Evolutionary conservation across 1,140 invertebrate genomes (phyloP), one percentile per base, ranked within the genome.

Genomic region (Trinorchestia longiramus): DNA sequence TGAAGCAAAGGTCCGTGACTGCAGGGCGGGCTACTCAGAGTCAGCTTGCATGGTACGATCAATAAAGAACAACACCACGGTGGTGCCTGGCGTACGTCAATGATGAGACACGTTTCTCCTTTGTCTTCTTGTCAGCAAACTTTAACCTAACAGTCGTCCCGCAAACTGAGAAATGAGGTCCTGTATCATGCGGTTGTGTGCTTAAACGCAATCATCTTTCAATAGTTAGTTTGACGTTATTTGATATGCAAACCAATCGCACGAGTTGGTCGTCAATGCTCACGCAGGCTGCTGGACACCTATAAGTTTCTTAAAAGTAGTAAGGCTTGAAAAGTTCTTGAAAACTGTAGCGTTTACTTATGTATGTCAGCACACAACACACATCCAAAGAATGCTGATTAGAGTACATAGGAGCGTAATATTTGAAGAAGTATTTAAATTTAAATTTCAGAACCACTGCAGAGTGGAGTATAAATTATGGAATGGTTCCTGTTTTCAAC

Each of bases 71-170:
- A 42, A 4, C 88, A 42, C n/a, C 88, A 90, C 62, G 36, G 62
- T 77, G 62, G 88, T 42, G n/a, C 88, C 88, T 40, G 88, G 41
- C 43, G 88, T 90, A 90, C 88, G 88, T 90, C 88, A 90, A 90
- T 43, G 88, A 90, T 90, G 88, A 41, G 41, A 90, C 43, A 42
- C 88, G 88, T 90, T 90, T 41, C 88, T 90, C 36, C 88, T 90
- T 90, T 90, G 88, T 90, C 88, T 90, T 90, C 41, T 43, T 90
- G 88, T 41, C 36, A 90, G 88, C 41, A 90, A 42, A 90, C 41
- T 43, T 90, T 90, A 90, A 90, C 88, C 88, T 90, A 90, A 17
- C n/a, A 90, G n/a, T 90, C 43, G 43, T 42, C 88, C n/a, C n/a
- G 88, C 28, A 28, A 90, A 90, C 88, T 90, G 62, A 77, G 62